Percentiles rank a stretch among this genome's conserved stretches.
Conservation (phyloP, 1,140 invertebrate species). For the Drosophila fuyamai region DNA sequence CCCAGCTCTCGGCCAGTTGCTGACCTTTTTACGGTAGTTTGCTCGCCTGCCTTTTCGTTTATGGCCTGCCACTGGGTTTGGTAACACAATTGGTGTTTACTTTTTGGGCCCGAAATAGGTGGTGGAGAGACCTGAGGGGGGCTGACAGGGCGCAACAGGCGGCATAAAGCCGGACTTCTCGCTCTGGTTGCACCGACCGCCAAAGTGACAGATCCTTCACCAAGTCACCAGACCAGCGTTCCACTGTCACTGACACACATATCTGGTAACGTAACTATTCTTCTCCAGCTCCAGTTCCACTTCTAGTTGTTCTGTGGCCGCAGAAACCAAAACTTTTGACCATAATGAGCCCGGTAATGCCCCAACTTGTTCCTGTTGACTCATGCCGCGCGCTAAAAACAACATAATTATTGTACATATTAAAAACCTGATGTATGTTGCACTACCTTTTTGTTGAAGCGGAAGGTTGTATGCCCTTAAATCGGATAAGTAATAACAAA, state of each 20-base stretch:
- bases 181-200: slow-evolving; percentile 66
- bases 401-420: slow-evolving; percentile 72
- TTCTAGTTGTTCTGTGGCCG: slow-evolving; percentile 51
- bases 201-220: slow-evolving; percentile 61
- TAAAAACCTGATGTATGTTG: slow-evolving; percentile 18
- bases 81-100: slow-evolving; percentile 52
- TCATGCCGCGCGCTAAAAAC: slow-evolving; percentile 62
- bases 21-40: slow-evolving; percentile 73
- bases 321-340: slow-evolving; percentile 46
- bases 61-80: slow-evolving; percentile 45
- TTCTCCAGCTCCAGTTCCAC: slow-evolving; percentile 36
- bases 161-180: slow-evolving; percentile 18
- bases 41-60: slow-evolving; percentile 33
- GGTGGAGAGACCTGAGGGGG: not conserved
- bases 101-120: slow-evolving; percentile 28
- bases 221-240: slow-evolving; percentile 17
- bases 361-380: slow-evolving; percentile 67
- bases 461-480: not conserved
- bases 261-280: slow-evolving; percentile 63
- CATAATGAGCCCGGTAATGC: slow-evolving; percentile 45
- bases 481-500: not conserved
- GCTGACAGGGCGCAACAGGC: slow-evolving; percentile 1
- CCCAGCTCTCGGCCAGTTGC: slow-evolving; percentile 45
- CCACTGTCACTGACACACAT: slow-evolving; percentile 76
- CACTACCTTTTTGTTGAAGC: not conserved